These are phyloP conservation scores for Oscarella lobularis DNA, from an alignment of 37 sponge, comb jelly and placozoan genomes.

Conservation along the genomic window DNA sequence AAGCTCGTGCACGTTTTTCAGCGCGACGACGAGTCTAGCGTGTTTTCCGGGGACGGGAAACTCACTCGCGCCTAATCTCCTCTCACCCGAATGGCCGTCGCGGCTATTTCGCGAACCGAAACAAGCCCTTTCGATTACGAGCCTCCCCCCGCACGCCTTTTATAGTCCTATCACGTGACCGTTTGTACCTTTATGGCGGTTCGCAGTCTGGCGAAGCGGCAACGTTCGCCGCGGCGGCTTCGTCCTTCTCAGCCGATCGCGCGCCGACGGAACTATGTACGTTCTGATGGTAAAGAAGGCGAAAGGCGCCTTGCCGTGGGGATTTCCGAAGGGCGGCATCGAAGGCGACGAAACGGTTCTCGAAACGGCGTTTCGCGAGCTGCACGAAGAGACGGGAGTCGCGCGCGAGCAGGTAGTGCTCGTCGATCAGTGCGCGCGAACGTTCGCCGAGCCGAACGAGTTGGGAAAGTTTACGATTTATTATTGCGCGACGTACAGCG, in stretches of 20 bases:
- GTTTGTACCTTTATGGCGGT: background rate
- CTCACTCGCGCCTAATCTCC: no score
- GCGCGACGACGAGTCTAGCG: no score
- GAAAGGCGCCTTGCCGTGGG: background rate
- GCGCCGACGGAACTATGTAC: background rate
- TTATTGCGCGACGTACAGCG: background rate
- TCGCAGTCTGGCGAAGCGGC: no score
- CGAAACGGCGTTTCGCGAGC: background rate
- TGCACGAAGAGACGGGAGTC: background rate
- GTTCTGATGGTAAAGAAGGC: background rate
- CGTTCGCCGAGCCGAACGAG: background rate
- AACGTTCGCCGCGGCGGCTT: background rate
- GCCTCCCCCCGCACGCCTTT: no score
- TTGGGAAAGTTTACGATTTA: background rate
- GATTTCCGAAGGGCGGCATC: background rate
- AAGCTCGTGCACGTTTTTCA: no score
- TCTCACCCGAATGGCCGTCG: no score
- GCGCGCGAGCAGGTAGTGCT: background rate
- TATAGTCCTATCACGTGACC: background rate
- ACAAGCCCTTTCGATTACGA: no score
- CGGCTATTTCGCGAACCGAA: no score
- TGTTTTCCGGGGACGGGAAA: no score
- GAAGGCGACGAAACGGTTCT: background rate
- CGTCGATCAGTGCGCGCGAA: background rate
- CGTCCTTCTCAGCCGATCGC: no score